phyloP scores from a whole-genome alignment of 1,140 invertebrate species.

The Drosophila repleta region DNA sequence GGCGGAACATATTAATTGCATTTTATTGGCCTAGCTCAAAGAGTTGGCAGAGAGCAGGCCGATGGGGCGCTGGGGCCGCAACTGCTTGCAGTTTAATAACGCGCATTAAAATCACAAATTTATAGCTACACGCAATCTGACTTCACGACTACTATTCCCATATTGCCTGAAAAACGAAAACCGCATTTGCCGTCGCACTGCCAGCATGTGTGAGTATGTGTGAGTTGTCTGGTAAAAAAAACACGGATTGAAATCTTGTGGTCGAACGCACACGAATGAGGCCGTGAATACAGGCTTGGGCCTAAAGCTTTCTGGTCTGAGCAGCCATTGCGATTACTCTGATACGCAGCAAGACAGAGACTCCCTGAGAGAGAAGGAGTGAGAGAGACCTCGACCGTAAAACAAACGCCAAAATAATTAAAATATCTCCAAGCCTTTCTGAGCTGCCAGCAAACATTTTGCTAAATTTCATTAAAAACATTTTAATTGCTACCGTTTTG shows the following conservation, averaged over 20 bases:
- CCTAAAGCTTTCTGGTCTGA: not conserved
- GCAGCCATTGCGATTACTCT: conserved; percentile 18
- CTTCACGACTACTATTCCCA: conserved; percentile 69
- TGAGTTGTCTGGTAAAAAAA: conserved; percentile 5
- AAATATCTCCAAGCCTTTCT: conserved; percentile 63
- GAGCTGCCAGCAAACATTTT: conserved; percentile 55
- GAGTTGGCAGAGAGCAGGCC: not conserved
- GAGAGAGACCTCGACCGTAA: conserved; percentile 49
- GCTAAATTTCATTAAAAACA: conserved; percentile 79
- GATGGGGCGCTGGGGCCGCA: conserved; percentile 3
- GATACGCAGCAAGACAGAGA: not conserved
- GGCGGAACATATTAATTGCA: conserved; percentile 81
- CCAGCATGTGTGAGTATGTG: not conserved
- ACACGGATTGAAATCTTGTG: conserved; percentile 29
- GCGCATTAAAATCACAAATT: conserved; percentile 81
- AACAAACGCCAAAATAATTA: conserved; percentile 76
- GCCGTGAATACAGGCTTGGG: conserved; percentile 11
- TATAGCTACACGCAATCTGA: conserved; percentile 80
- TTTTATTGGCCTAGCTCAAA: conserved; percentile 70
- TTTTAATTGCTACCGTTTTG: conserved; percentile 79
- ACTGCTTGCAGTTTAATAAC: conserved; percentile 79
- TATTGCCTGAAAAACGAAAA: conserved; percentile 24
- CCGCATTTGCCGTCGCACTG: conserved; percentile 10
- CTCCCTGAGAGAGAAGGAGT: not conserved
- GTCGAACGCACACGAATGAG: conserved; percentile 27